Percentiles rank a stretch among this genome's conserved stretches.
Evolutionary conservation across 2,797 vertebrate genomes (phyloP).

Genomic region (Pseudochromis fuscus): DNA sequence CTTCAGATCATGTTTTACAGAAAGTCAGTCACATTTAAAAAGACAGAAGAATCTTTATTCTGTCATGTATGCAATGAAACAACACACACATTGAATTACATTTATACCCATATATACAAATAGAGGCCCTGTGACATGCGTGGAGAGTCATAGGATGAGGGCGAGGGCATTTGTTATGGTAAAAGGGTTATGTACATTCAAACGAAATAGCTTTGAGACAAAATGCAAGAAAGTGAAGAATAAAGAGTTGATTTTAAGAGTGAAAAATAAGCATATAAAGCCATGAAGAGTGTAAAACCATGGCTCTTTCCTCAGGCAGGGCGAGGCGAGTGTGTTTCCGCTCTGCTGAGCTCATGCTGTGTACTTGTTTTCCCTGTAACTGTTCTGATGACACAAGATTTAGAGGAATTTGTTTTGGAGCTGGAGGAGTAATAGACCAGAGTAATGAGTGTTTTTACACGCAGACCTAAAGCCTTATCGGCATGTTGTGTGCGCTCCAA

Average conservation of each 20-base stretch:
- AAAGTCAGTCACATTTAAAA: too few relatives aligned
- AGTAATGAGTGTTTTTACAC: constrained; percentile 64
- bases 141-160: too few relatives aligned
- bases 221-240: neutral
- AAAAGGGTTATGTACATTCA: too few relatives aligned
- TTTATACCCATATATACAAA: too few relatives aligned
- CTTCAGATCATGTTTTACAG: too few relatives aligned
- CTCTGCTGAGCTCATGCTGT: constrained; percentile 22
- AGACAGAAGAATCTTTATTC: too few relatives aligned
- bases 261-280: neutral
- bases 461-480: constrained; percentile 63
- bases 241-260: too few relatives aligned
- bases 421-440: constrained; percentile 37
- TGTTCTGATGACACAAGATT: constrained; percentile 53
- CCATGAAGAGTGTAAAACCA: neutral
- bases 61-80: too few relatives aligned
- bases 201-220: too few relatives aligned
- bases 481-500: constrained; percentile 40
- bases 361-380: constrained; percentile 40
- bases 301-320: neutral
- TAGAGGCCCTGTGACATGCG: too few relatives aligned
- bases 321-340: constrained; percentile 1
- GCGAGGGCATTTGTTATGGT: too few relatives aligned
- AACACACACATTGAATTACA: too few relatives aligned
- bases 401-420: constrained; percentile 58